A percentile compares a stretch with the other conserved stretches of the same genome.
These are phyloP conservation scores for Megatriorchis doriae DNA, from an alignment of 2,113 vertebrate genomes.

Conservation along the genomic window DNA sequence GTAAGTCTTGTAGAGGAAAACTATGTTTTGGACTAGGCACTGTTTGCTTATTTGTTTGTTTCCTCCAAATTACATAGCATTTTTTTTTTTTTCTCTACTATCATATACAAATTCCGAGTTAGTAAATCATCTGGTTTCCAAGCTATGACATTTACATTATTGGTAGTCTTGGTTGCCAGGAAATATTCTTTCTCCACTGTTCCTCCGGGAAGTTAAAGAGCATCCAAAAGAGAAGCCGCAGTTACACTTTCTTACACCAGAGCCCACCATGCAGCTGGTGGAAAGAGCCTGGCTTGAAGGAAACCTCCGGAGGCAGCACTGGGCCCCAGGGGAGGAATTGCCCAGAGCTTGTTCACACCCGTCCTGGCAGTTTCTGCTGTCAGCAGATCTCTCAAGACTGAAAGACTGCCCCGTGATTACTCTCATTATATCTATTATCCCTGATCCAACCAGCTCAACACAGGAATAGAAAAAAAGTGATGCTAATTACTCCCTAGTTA, in stretches of 20 bases:
- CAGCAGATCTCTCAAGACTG: neutral
- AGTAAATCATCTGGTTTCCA: neutral
- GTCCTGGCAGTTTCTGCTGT: neutral
- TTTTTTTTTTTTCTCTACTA: neutral
- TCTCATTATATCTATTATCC: slow-evolving; percentile 13
- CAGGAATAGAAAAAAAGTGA: neutral
- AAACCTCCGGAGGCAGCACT: neutral
- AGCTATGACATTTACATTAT: neutral
- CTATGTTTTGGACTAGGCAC: neutral
- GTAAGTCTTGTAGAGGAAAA: neutral
- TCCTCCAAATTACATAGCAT: neutral
- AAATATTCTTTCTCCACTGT: neutral
- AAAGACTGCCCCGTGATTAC: neutral
- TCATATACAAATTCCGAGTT: neutral
- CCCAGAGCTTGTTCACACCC: neutral
- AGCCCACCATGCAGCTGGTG: neutral
- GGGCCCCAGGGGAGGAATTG: neutral
- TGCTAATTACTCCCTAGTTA: neutral
- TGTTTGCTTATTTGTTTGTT: neutral
- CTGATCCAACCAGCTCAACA: neutral
- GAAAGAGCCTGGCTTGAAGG: neutral
- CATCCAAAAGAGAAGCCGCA: neutral
- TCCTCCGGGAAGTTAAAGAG: neutral
- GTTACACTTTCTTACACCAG: neutral
- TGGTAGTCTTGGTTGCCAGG: neutral